Evolutionary conservation across 2,888 invertebrate species (phyloP).

Genomic region (Acrobasis consociella): DNA sequence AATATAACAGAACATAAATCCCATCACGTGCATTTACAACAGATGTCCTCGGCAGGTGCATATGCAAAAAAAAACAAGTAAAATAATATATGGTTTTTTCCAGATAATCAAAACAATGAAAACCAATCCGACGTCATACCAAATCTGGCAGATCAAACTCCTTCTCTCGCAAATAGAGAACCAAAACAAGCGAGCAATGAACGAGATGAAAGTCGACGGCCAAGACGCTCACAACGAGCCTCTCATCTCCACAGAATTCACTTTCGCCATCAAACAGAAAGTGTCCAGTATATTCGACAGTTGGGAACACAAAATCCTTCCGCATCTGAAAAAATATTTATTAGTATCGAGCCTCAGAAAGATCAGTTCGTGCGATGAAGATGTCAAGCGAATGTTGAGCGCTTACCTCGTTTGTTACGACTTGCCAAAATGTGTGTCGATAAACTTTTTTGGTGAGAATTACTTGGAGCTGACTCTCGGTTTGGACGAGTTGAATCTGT

Average conservation of each 20-base stretch:
- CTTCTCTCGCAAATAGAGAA: slow-evolving; percentile 82
- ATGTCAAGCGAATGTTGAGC: slow-evolving; percentile 68
- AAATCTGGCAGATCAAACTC: slow-evolving; percentile 90
- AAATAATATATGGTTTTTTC: slow-evolving; percentile 25
- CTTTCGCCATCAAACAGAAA: slow-evolving; percentile 84
- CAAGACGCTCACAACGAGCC: slow-evolving; percentile 59
- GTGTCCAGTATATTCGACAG: slow-evolving; percentile 76
- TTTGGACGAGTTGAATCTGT: slow-evolving; percentile 39
- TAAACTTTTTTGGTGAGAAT: slow-evolving; percentile 46
- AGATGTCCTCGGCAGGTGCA: no score
- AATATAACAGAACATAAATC: no score
- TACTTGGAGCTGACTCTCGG: slow-evolving; percentile 51
- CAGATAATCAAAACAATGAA: slow-evolving; percentile 83
- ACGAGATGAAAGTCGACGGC: slow-evolving; percentile 62
- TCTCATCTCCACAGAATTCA: slow-evolving; percentile 83
- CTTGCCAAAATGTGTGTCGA: slow-evolving; percentile 70
- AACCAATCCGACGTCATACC: slow-evolving; percentile 77
- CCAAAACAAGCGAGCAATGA: slow-evolving; percentile 47
- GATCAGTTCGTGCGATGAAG: slow-evolving; percentile 52
- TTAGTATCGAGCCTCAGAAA: slow-evolving; percentile 54
- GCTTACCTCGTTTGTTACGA: slow-evolving; percentile 83
- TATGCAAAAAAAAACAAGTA: no score
- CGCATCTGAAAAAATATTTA: slow-evolving; percentile 76
- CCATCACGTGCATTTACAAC: no score
- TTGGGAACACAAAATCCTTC: slow-evolving; percentile 77